Evolutionary conservation across 2,888 invertebrate genomes (phyloP).

Genomic region (Phania funesta): DNA sequence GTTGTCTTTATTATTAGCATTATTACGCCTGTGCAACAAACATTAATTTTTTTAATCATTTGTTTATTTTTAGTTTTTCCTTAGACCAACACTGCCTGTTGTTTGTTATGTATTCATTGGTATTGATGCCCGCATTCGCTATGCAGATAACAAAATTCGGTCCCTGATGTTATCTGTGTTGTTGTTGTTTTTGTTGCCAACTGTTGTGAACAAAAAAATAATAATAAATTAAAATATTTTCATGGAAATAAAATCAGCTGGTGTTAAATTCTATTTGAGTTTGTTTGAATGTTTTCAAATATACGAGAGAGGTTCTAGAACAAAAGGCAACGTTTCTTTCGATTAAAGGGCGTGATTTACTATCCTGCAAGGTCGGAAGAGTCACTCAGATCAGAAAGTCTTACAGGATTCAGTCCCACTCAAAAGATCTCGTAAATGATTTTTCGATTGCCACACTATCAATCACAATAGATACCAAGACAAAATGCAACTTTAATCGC

Average conservation of each 20-base stretch:
- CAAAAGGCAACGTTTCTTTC: no score
- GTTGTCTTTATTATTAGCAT: conserved; percentile 11
- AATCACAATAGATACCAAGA: no score
- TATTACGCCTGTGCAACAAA: conserved; percentile 61
- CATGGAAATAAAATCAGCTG: conserved; percentile 45
- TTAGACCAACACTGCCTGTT: conserved; percentile 23
- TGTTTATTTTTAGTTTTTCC: conserved; percentile 50
- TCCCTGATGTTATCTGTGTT: background rate
- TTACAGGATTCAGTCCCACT: no score
- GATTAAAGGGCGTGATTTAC: background rate
- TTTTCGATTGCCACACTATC: no score
- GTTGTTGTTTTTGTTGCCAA: conserved; percentile 21
- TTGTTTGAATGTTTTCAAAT: conserved; percentile 1
- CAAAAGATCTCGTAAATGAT: no score
- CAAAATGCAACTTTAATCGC: no score
- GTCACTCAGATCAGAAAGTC: no score
- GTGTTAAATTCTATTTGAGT: conserved; percentile 12
- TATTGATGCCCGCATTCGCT: background rate
- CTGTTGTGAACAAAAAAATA: conserved; percentile 37
- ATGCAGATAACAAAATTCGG: conserved; percentile 34
- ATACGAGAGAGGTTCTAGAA: background rate
- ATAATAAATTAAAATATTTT: conserved; percentile 19
- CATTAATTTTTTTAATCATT: conserved; percentile 33
- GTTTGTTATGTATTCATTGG: background rate
- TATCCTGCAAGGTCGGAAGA: no score